A percentile compares a stretch with the other conserved stretches of the same genome.
These are phyloP conservation scores for Drosophila pseudotakahashii DNA, from an alignment of 2,888 invertebrate genomes.

Conservation along the genomic window DNA sequence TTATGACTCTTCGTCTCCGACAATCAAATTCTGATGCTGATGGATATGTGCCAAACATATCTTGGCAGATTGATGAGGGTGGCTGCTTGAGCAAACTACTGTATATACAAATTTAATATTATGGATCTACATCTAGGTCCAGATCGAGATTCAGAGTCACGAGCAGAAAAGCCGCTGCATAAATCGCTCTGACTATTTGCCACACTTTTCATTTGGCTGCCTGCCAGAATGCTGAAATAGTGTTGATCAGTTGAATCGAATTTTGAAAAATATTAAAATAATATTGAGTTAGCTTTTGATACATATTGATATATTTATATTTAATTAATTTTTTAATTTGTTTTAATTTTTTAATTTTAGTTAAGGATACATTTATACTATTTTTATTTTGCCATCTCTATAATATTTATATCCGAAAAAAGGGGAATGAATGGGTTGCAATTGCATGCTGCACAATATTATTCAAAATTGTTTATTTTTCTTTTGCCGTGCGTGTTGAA, in stretches of 20 bases:
- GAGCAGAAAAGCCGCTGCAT: background rate
- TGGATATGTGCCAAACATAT: slow-evolving; percentile 25
- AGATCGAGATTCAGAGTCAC: background rate
- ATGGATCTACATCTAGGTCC: background rate
- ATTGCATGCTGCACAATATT: slow-evolving; percentile 24
- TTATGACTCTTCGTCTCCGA: slow-evolving; percentile 21
- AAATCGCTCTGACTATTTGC: background rate
- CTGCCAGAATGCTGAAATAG: background rate
- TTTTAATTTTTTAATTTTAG: no score
- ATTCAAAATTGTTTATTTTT: slow-evolving; percentile 24
- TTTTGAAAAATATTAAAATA: no score
- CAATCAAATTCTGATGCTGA: slow-evolving; percentile 20
- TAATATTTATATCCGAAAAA: background rate
- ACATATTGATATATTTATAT: no score
- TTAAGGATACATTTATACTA: no score
- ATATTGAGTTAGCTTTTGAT: no score
- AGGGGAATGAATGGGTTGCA: background rate
- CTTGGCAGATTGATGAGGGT: slow-evolving; percentile 28
- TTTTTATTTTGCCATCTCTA: background rate
- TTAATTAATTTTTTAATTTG: no score
- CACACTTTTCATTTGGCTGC: slow-evolving; percentile 1
- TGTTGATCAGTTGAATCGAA: background rate
- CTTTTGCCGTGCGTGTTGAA: slow-evolving; percentile 12
- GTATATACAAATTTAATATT: background rate
- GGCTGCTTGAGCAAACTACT: background rate